Evolutionary conservation across 2,888 invertebrate genomes (phyloP), one percentile per base, ranked within the genome.

Genomic region (Calephelis perditalis): DNA sequence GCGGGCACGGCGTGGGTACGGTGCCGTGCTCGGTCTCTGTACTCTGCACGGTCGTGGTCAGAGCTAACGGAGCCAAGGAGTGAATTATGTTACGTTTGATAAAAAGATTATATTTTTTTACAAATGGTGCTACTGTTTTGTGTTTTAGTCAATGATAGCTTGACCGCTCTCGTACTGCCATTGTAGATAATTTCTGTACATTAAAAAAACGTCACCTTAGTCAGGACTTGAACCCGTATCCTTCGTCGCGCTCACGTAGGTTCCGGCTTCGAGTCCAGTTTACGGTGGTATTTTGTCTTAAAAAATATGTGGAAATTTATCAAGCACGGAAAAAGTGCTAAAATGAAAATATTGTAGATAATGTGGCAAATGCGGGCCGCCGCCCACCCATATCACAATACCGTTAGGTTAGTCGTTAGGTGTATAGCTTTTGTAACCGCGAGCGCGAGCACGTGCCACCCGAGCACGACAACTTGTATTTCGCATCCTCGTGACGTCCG

Each of bases 121-220:
- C 85, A 82, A 87, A 88, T 87, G 89, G 89, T 90, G 89, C 89
- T 90, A 88, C 79, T 82, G 79, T 83, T 85, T 86, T 85, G 79
- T 77, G 83, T 86, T 86, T 81, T 85, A 84, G 85, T 82, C 81
- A 78, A 86, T 74, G 79, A 80, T 83, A 80, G 84, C 82, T 84
- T 80, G 79, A 75, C 76, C 79, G 81, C 81, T 79, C 77, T 77
- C 64, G 69, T 77, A 81, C 82, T 81, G 84, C 81, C 82, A 80
- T 75, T 74, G 76, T 78, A 78, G 66, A 49, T 26, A 3, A 40
- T 40, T 40, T 40, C 40, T 40, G 8, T 40, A 40, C 3, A 40
- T 40, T 40, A 7, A 40, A 40, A 6, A 5, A 40, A 40, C 8
- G 40, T 40, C 40, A 40, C 7, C 40, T 3, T 40, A 8, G 40